Conservation (phyloP, 2,888 invertebrate genomes). For the Marasmarcha lunaedactyla region DNA sequence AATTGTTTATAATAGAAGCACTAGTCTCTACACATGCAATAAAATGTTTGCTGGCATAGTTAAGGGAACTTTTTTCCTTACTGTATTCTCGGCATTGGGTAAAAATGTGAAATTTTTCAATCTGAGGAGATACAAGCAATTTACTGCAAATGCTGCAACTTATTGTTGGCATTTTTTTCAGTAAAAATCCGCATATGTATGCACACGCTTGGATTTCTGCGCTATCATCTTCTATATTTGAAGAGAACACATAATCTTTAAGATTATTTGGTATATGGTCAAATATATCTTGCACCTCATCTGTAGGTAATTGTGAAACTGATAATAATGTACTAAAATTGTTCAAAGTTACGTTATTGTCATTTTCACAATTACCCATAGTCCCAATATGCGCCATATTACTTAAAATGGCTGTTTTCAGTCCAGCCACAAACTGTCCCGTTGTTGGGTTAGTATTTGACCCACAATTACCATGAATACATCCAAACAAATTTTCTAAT, state of each 20-base stretch:
- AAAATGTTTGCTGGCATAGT: background rate
- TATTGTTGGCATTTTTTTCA: background rate
- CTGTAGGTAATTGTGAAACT: background rate
- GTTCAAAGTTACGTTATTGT: background rate
- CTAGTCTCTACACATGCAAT: background rate
- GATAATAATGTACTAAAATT: background rate
- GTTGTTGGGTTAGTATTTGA: conserved; percentile 12
- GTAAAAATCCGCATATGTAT: conserved; percentile 1
- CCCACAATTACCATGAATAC: background rate
- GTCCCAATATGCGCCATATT: conserved; percentile 6
- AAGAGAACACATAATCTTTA: conserved; percentile 2
- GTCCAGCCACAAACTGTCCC: conserved; percentile 14
- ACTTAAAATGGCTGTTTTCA: conserved; percentile 13
- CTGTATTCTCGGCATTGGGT: background rate
- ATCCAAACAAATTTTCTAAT: background rate
- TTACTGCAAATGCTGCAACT: background rate
- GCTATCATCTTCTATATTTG: background rate
- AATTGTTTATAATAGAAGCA: background rate
- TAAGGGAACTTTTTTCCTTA: background rate
- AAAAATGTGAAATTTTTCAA: background rate
- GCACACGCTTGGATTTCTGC: conserved; percentile 2
- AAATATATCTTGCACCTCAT: background rate
- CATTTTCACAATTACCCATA: background rate
- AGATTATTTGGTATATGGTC: conserved; percentile 2
- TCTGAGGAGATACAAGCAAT: background rate